Evolutionary conservation across 2,888 invertebrate genomes (phyloP), one percentile per base, ranked within the genome.

Genomic region (Nemurella pictetii): DNA sequence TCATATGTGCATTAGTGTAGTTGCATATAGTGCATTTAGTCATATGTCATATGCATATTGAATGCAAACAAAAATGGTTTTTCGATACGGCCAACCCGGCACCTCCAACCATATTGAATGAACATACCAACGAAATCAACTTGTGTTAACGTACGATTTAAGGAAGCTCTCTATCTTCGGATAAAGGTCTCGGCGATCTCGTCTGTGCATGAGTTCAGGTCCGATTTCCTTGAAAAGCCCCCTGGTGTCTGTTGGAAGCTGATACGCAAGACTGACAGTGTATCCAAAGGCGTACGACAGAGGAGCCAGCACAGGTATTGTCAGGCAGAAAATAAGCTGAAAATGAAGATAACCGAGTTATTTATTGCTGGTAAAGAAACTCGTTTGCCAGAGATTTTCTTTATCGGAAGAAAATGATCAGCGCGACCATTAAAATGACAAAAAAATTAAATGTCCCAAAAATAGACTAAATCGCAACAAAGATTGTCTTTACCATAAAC

Each of bases 221-320:
- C 72, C 26, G 2, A 12, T 27, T 20, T 81, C 26, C 27, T 72
- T 27, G 12, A 82, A 29, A 28, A 82, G 72, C 2, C 92, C 91
- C 87, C 92, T 92, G 0, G 91, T 93, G 86, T 94, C 93, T 87
- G 94, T 94, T 0, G 96, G 96, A 77, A 96, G 89, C 88, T 95
- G 94, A 92, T 94, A 96, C 0, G 96, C 96, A 87, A 96, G 90
- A 0, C 95, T 95, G 0, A 95, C 95, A 0, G 96, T 96, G 82
- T 94, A 92, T 0, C 96, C 96, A 88, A 94, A 91, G 12, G 95
- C 92, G 86, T 95, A 93, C 80, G 93, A 92, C 85, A 93, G 92
- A 0, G 94, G 93, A 0, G 91, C 88, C 84, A 93, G 88, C 73
- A 92, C 91, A 0, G 93, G 92, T 86, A 92, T 92, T 0, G 94